A percentile compares a stretch with the other conserved stretches of the same genome.
Evolutionary conservation across 2,797 vertebrate species (phyloP).

Genomic region (Lepilemur septentrionalis): DNA sequence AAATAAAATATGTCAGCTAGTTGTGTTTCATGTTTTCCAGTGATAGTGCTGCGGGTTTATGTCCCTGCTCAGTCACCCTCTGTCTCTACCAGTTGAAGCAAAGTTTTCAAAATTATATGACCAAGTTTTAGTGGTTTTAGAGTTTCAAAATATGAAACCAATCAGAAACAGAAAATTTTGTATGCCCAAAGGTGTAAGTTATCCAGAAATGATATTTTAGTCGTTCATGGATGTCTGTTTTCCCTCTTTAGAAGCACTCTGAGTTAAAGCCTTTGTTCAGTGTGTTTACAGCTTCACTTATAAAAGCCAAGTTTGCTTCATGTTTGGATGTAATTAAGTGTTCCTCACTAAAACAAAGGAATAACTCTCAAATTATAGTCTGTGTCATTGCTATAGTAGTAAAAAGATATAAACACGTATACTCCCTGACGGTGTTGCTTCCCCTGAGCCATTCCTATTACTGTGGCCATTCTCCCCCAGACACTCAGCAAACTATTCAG

Average conservation of each 20-base stretch:
- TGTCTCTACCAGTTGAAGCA: conserved; percentile 22
- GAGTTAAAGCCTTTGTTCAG: conserved; percentile 16
- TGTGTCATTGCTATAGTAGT: background rate
- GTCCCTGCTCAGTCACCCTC: background rate
- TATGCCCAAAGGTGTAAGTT: background rate
- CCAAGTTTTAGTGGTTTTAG: conserved; percentile 31
- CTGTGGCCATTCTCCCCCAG: background rate
- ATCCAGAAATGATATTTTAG: background rate
- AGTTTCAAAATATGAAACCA: conserved; percentile 45
- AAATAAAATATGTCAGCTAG: conserved; percentile 30
- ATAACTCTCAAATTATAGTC: background rate
- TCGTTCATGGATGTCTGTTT: conserved; percentile 14
- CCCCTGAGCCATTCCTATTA: background rate
- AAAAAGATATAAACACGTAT: background rate
- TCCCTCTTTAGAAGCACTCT: conserved; percentile 33
- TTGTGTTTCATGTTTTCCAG: conserved; percentile 44
- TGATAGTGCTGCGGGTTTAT: conserved; percentile 13
- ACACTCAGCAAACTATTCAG: background rate
- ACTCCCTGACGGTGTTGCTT: background rate
- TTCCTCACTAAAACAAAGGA: conserved; percentile 31
- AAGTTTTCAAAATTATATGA: conserved; percentile 26
- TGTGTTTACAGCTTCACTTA: conserved; percentile 30
- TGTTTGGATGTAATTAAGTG: conserved; percentile 43
- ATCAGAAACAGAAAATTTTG: conserved; percentile 4
- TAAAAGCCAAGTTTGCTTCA: conserved; percentile 37